A percentile compares a stretch with the other conserved stretches of the same genome.
phyloP scores from a whole-genome alignment of 1,140 invertebrate genomes.

The Geopemphigus sp. region DNA sequence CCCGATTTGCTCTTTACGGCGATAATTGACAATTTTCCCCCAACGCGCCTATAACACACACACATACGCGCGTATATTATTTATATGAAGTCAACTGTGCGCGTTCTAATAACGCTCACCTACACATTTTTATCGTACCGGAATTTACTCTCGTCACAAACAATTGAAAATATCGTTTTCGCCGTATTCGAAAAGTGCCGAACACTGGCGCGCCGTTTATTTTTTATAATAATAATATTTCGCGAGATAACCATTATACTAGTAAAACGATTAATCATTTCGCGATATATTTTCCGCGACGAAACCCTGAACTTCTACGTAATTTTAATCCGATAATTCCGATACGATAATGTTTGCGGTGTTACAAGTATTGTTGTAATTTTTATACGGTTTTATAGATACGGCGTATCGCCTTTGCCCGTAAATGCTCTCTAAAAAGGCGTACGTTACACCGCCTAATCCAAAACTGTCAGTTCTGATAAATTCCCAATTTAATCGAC shows the following conservation, averaged over 20 bases:
- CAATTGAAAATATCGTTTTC: constrained; percentile 7
- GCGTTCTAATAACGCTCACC: background rate
- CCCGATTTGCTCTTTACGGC: no score
- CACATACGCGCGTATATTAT: no score
- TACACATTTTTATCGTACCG: background rate
- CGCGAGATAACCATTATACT: background rate
- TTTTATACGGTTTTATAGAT: background rate
- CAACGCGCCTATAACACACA: no score
- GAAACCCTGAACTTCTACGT: background rate
- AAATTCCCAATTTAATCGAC: background rate
- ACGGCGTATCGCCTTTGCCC: no score
- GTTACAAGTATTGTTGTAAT: background rate
- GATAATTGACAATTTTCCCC: no score
- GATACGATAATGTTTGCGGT: background rate
- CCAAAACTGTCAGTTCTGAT: background rate
- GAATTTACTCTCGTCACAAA: constrained; percentile 8
- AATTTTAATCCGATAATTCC: background rate
- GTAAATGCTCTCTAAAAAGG: background rate
- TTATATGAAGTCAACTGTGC: no score
- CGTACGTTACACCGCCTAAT: background rate
- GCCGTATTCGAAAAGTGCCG: background rate
- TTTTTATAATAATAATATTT: no score
- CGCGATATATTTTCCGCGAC: background rate
- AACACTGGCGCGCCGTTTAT: background rate
- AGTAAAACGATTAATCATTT: background rate